These are phyloP conservation scores for Podilymbus podiceps DNA, from an alignment of 2,113 vertebrate genomes.

Conservation along the genomic window DNA sequence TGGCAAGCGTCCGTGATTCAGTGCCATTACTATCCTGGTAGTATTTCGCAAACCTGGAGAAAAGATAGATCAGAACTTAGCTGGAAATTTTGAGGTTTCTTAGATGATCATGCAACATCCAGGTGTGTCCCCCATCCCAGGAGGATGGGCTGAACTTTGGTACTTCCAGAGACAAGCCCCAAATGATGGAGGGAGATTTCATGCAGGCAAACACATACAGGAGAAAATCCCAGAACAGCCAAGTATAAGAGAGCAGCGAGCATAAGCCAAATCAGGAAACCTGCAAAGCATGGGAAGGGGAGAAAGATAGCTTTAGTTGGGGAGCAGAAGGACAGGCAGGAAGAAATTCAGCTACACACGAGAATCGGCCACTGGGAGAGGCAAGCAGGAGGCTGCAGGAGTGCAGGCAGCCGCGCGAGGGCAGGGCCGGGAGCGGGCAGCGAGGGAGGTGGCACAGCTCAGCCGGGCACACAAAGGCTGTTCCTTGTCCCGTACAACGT, in stretches of 20 bases:
- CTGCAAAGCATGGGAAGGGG: background rate
- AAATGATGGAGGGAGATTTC: background rate
- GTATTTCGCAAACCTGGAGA: conserved; percentile 86
- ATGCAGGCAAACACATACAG: background rate
- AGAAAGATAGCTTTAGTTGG: background rate
- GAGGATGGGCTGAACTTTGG: background rate
- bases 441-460: background rate
- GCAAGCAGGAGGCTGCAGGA: background rate
- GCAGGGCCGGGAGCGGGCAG: conserved; percentile 24
- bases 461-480: background rate
- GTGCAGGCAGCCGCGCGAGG: conserved; percentile 33
- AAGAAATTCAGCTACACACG: background rate
- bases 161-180: background rate
- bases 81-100: background rate
- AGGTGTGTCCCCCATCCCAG: background rate
- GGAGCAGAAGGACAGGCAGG: background rate
- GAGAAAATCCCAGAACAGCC: background rate
- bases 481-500: background rate
- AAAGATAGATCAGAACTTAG: background rate
- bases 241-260: background rate
- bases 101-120: background rate
- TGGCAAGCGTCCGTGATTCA: conserved; percentile 80
- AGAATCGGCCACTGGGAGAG: background rate
- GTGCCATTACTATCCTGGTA: conserved; percentile 64
- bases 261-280: background rate